phyloP scores from a whole-genome alignment of 2,113 vertebrate species.

The Pipa parva region DNA sequence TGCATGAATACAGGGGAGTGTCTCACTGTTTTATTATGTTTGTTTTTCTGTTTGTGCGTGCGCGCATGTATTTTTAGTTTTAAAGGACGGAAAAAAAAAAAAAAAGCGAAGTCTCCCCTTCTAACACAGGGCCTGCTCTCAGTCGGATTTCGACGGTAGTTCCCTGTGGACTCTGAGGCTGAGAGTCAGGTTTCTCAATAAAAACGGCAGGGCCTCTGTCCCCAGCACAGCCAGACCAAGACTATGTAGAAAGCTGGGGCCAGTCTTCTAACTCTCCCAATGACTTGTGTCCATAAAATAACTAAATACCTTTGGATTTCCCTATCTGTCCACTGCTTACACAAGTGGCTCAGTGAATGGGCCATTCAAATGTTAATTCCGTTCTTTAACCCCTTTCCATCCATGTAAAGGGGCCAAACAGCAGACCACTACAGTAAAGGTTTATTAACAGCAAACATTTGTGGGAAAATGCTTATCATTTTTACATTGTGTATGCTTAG shows the following conservation, averaged over 20 bases:
- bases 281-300: neutral
- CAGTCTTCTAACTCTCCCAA: constrained; percentile 3
- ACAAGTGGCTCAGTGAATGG: too few relatives aligned
- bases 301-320: neutral
- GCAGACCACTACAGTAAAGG: too few relatives aligned
- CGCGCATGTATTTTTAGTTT: constrained; percentile 55
- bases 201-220: constrained; percentile 19
- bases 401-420: too few relatives aligned
- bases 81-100: constrained; percentile 38
- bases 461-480: too few relatives aligned
- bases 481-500: too few relatives aligned
- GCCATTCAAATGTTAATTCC: too few relatives aligned
- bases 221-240: constrained; percentile 19
- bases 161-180: constrained; percentile 33
- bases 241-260: constrained; percentile 16
- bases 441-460: too few relatives aligned
- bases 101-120: constrained; percentile 30
- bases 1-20: constrained; percentile 61
- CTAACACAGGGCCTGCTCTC: constrained; percentile 34
- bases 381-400: too few relatives aligned
- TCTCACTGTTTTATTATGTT: constrained; percentile 63
- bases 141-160: constrained; percentile 35
- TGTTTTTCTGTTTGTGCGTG: constrained; percentile 57
- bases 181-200: constrained; percentile 41
- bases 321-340: neutral